Evolutionary conservation across 2,888 invertebrate species (phyloP).

Genomic region (Podotricha telesiphe): DNA sequence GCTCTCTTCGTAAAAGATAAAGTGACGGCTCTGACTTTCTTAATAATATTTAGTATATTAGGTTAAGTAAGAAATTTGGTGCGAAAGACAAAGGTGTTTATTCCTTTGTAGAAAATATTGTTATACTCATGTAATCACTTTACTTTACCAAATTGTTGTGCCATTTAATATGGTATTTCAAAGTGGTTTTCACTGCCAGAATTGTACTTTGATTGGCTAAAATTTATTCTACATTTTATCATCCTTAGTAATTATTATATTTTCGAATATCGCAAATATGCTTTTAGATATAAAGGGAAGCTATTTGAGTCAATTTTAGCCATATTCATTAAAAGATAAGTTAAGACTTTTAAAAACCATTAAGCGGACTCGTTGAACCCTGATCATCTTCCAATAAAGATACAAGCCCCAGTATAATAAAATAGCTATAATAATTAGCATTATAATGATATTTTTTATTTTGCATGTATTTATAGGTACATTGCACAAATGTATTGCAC

Average conservation of each 20-base stretch:
- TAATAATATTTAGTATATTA: conserved; percentile 43
- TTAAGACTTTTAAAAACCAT: conserved; percentile 46
- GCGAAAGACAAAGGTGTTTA: conserved; percentile 52
- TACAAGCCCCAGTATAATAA: conserved; percentile 50
- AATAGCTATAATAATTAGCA: conserved; percentile 34
- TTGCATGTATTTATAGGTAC: conserved; percentile 10
- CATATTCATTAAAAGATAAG: conserved; percentile 52
- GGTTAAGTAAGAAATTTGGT: conserved; percentile 55
- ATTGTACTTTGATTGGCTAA: conserved; percentile 52
- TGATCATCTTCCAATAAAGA: conserved; percentile 46
- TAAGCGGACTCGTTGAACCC: conserved; percentile 52
- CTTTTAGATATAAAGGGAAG: conserved; percentile 34
- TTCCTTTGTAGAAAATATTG: conserved; percentile 49
- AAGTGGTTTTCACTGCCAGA: conserved; percentile 47
- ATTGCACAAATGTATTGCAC: conserved; percentile 16
- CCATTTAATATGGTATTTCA: conserved; percentile 54
- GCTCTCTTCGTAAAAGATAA: conserved; percentile 37
- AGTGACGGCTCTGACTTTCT: conserved; percentile 37
- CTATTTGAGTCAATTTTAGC: conserved; percentile 56
- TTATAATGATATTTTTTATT: conserved; percentile 26
- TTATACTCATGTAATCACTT: conserved; percentile 56
- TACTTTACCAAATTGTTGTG: conserved; percentile 62
- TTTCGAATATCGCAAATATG: conserved; percentile 28
- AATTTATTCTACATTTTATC: conserved; percentile 35
- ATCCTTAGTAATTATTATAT: conserved; percentile 36